Conservation (phyloP, 2,888 invertebrate genomes). For the Gastracanthus pulcherrimus region DNA sequence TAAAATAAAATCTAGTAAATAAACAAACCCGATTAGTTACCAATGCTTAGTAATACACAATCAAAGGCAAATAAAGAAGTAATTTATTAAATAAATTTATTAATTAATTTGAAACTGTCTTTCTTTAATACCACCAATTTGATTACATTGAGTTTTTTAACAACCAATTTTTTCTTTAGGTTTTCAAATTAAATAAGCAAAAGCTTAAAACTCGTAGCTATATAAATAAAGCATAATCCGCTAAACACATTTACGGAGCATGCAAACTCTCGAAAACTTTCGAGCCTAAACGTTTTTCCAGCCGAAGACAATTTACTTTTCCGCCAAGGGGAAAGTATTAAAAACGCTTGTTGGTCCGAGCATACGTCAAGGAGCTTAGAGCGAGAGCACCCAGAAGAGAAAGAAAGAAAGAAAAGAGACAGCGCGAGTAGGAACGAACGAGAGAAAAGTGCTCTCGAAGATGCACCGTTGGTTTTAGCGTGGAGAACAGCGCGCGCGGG, state of each 20-base stretch:
- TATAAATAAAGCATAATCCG: background rate
- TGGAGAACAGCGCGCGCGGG: background rate
- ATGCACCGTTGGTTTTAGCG: background rate
- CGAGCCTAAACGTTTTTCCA: constrained; percentile 9
- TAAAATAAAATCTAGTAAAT: too few relatives aligned
- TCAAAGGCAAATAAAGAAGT: too few relatives aligned
- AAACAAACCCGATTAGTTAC: too few relatives aligned
- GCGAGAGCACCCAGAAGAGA: background rate
- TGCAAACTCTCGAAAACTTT: background rate
- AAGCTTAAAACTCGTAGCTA: too few relatives aligned
- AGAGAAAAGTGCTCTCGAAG: constrained; percentile 13
- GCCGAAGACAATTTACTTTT: constrained; percentile 31
- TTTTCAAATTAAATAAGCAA: background rate
- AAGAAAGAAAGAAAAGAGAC: background rate
- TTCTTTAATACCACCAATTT: too few relatives aligned
- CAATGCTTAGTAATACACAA: too few relatives aligned
- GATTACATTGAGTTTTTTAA: too few relatives aligned
- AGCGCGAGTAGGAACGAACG: constrained; percentile 8
- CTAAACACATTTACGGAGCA: background rate
- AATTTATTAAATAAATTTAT: too few relatives aligned
- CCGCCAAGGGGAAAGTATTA: constrained; percentile 25
- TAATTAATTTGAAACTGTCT: too few relatives aligned
- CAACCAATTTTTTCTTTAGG: background rate
- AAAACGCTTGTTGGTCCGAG: constrained; percentile 32
- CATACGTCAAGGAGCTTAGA: constrained; percentile 16